A percentile compares a stretch with the other conserved stretches of the same genome.
Evolutionary conservation across 1,140 invertebrate species (phyloP).

Genomic region (Glossosoma conforme): DNA sequence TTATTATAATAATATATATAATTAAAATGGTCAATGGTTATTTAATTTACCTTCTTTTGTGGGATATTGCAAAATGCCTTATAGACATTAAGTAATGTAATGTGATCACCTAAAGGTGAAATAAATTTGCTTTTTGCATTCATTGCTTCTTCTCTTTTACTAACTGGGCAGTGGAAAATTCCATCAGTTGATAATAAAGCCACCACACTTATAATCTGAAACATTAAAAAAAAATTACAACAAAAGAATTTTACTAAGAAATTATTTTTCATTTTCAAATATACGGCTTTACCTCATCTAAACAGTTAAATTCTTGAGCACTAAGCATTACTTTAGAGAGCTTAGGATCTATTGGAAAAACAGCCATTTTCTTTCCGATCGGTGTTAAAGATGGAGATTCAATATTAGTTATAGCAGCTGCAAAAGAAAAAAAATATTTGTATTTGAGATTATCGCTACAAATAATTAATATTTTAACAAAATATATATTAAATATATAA

Average conservation of each 20-base stretch:
- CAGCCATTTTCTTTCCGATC: slow-evolving; percentile 79
- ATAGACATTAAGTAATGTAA: slow-evolving; percentile 88
- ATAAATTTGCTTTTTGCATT: slow-evolving; percentile 74
- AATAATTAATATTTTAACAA: no score
- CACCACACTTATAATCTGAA: slow-evolving; percentile 53
- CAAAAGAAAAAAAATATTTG: slow-evolving; percentile 24
- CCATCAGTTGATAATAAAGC: slow-evolving; percentile 59
- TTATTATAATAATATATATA: neutral
- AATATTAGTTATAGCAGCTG: slow-evolving; percentile 45
- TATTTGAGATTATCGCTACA: neutral
- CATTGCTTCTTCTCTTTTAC: slow-evolving; percentile 62
- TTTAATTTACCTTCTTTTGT: slow-evolving; percentile 61
- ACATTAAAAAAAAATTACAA: slow-evolving; percentile 23
- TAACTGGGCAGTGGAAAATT: slow-evolving; percentile 52
- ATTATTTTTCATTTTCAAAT: slow-evolving; percentile 1
- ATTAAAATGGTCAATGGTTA: slow-evolving; percentile 1
- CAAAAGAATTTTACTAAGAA: slow-evolving; percentile 13
- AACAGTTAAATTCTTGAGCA: slow-evolving; percentile 72
- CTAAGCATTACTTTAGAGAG: slow-evolving; percentile 80
- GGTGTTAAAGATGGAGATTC: slow-evolving; percentile 62
- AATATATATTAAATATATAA: slow-evolving; percentile 16
- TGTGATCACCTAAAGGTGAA: slow-evolving; percentile 85
- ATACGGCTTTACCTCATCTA: slow-evolving; percentile 82
- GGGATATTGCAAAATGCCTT: slow-evolving; percentile 68
- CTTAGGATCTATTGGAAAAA: slow-evolving; percentile 88